Base-by-base conservation (phyloP, 2,797 vertebrate genomes). In the Avahi laniger region DNA sequence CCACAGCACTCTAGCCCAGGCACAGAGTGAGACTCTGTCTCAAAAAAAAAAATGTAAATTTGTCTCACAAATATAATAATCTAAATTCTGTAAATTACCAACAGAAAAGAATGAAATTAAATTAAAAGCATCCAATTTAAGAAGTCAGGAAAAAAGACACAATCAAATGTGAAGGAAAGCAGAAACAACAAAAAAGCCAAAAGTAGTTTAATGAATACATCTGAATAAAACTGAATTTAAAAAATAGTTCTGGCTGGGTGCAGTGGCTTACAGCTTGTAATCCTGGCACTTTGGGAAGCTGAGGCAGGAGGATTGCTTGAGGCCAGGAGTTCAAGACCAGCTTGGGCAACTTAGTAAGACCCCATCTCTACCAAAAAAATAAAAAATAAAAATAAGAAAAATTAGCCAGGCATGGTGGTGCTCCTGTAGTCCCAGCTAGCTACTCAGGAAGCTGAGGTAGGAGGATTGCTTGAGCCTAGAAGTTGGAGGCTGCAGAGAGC, bases 71-170 rank as follows among this genome's bases (percentile, higher is more conserved):
- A 92, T 41, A 52, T 52, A 52, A 46, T 70, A 38, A 75, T 46
- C 63, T 87, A 65, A 79, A 92, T 65, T 46, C 30, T 46, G 85
- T 35, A 76, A 65, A 88, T 84, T 70, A 35, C 46, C 63, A 48
- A 69, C 50, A 87, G 63, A 38, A 92, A 41, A 89, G n/a, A 87
- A 63, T 30, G 12, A 78, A 73, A 89, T 48, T 4, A 35, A 75
- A 81, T 50, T 69, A 52, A 52, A 91, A 89, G 48, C 38, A 65
- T 30, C 22, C 43, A 35, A 73, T 28, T 70, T 79, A 41, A 69
- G n/a, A 82, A 91, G 24, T 50, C 43, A 89, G 48, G 72, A 57
- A 94, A 83, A 95, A 87, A 76, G 28, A 85, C 13, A 93, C 30
- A 65, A 91, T 4, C n/a, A 2, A 67, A 82, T 14, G 26, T 4